Evolutionary conservation across 2,888 invertebrate species (phyloP).

Genomic region (Sarcophaga variegata): DNA sequence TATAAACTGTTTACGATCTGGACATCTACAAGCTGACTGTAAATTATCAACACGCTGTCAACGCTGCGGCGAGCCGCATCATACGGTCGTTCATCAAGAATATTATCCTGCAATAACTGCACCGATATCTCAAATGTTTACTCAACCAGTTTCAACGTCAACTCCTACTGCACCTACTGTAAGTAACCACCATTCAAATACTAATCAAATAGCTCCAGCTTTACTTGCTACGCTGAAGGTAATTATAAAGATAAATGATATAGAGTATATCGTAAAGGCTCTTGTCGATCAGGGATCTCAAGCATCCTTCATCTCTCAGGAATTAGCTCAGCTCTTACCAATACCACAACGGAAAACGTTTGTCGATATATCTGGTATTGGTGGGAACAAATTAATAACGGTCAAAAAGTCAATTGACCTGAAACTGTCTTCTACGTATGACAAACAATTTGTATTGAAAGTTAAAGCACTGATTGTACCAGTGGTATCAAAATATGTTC

Average conservation of each 20-base stretch:
- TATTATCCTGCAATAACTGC: conserved; percentile 12
- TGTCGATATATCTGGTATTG: conserved; percentile 31
- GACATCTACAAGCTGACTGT: too few species aligned
- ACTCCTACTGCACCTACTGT: background rate
- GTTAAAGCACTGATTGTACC: conserved; percentile 39
- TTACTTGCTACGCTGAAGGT: conserved; percentile 43
- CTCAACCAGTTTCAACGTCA: too few species aligned
- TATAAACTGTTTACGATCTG: background rate
- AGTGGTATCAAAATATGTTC: conserved; percentile 33
- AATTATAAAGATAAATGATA: conserved; percentile 2
- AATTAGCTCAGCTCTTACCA: conserved; percentile 40
- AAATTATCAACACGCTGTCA: too few species aligned
- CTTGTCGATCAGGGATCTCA: conserved; percentile 48
- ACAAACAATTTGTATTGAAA: conserved; percentile 28
- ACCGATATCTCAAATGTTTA: background rate
- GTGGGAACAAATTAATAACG: conserved; percentile 26
- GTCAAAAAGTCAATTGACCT: conserved; percentile 28
- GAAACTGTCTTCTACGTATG: conserved; percentile 7
- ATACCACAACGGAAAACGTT: conserved; percentile 28
- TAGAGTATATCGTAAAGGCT: conserved; percentile 30
- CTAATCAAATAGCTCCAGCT: conserved; percentile 32
- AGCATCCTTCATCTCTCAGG: conserved; percentile 45
- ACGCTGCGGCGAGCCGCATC: too few species aligned
- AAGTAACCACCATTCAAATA: conserved; percentile 21
- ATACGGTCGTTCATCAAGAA: conserved; percentile 18